Percentiles rank a stretch among this genome's conserved stretches.
Conservation (phyloP, 1,140 invertebrate genomes). For the Drosophila saltans region DNA sequence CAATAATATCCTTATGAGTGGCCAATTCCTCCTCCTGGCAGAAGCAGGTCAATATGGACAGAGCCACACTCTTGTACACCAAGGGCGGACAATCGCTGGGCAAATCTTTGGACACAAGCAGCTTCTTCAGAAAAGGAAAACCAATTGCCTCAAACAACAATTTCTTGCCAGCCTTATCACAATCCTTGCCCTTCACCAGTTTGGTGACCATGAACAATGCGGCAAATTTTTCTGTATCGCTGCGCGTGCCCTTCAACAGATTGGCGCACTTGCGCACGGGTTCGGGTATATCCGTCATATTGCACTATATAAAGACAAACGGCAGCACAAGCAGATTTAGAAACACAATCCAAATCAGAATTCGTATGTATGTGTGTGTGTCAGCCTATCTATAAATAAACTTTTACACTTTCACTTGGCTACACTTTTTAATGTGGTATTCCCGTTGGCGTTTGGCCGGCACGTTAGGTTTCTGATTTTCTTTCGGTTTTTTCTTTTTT, state of each 20-base stretch:
- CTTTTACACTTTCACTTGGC: slow-evolving; percentile 75
- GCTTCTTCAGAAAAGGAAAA: slow-evolving; percentile 91
- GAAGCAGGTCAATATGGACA: slow-evolving; percentile 93
- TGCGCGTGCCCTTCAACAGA: slow-evolving; percentile 89
- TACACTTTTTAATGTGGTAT: slow-evolving; percentile 51
- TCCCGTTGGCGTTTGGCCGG: slow-evolving; percentile 50
- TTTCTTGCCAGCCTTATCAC: slow-evolving; percentile 88
- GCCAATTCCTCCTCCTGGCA: slow-evolving; percentile 91
- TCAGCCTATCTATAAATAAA: slow-evolving; percentile 64
- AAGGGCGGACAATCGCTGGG: slow-evolving; percentile 92
- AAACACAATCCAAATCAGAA: not conserved
- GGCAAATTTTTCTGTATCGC: slow-evolving; percentile 95
- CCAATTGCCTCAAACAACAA: slow-evolving; percentile 95
- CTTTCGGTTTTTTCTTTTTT: slow-evolving; percentile 2
- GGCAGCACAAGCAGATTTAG: not conserved
- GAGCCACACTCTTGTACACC: slow-evolving; percentile 94
- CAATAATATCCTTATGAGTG: slow-evolving; percentile 91
- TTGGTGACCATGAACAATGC: slow-evolving; percentile 95
- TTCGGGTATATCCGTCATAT: slow-evolving; percentile 87
- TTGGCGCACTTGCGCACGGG: slow-evolving; percentile 91
- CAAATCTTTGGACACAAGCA: slow-evolving; percentile 89
- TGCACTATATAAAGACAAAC: slow-evolving; percentile 8
- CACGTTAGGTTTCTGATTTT: slow-evolving; percentile 9
- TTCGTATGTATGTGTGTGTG: slow-evolving; percentile 2
- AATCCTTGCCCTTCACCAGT: slow-evolving; percentile 91